Evolutionary conservation across 2,888 invertebrate species (phyloP).

Genomic region (Cyclophora punctaria): DNA sequence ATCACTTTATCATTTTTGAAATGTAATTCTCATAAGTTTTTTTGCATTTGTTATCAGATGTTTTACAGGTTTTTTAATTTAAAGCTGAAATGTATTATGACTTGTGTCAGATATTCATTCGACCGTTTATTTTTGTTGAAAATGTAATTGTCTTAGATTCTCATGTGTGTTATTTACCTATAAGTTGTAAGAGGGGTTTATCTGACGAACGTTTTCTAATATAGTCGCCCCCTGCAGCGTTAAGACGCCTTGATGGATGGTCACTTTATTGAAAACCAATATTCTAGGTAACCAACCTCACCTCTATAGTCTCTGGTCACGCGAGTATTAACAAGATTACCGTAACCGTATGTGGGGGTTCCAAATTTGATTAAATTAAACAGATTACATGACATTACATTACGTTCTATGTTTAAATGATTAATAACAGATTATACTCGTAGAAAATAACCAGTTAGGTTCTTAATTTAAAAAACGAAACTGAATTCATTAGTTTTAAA

Average conservation of each 20-base stretch:
- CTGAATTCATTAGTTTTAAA: too few species aligned
- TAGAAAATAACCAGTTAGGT: too few species aligned
- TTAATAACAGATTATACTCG: too few species aligned
- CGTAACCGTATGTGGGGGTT: constrained; percentile 27
- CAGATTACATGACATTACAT: too few species aligned
- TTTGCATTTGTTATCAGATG: constrained; percentile 1
- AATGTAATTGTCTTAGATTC: neutral
- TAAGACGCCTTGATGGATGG: constrained; percentile 68
- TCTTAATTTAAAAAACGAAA: too few species aligned
- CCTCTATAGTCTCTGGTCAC: constrained; percentile 52
- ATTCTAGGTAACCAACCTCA: constrained; percentile 37
- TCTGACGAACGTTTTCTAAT: constrained; percentile 69
- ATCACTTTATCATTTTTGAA: constrained; percentile 9
- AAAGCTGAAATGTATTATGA: too few species aligned
- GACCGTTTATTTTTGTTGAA: neutral
- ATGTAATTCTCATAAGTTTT: constrained; percentile 7
- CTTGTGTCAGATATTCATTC: too few species aligned
- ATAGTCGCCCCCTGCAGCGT: constrained; percentile 64
- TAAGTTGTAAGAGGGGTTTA: constrained; percentile 16
- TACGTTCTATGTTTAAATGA: too few species aligned
- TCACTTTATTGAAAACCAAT: constrained; percentile 70
- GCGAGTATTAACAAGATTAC: constrained; percentile 50
- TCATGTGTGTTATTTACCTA: neutral
- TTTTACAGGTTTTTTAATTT: neutral
- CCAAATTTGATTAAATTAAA: constrained; percentile 38